These are phyloP conservation scores for Plebejus anna DNA, from an alignment of 2,888 invertebrate genomes.

Conservation along the genomic window DNA sequence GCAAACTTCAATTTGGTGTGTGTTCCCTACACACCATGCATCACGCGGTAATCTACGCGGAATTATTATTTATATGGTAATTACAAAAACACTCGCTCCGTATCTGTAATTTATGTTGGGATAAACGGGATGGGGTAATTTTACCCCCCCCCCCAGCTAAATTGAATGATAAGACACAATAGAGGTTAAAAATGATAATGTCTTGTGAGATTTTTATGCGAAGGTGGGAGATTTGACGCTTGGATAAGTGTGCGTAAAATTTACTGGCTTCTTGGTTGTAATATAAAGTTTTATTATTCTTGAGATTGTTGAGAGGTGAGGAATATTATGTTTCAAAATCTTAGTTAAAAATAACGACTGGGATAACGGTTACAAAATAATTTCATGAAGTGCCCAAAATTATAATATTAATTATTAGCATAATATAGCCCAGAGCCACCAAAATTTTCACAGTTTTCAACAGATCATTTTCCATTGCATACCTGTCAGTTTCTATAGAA, in stretches of 20 bases:
- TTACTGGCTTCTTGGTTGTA: not conserved
- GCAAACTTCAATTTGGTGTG: conserved; percentile 24
- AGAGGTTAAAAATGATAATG: conserved; percentile 40
- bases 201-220: conserved; percentile 33
- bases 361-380: too few species aligned
- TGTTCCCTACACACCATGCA: conserved; percentile 48
- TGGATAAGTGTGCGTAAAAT: not conserved
- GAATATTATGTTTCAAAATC: not conserved
- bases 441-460: too few species aligned
- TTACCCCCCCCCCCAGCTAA: conserved; percentile 53
- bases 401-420: too few species aligned
- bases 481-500: too few species aligned
- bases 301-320: not conserved
- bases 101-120: conserved; percentile 77
- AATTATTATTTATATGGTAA: conserved; percentile 80
- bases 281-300: not conserved
- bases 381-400: too few species aligned
- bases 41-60: conserved; percentile 74
- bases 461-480: too few species aligned
- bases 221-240: not conserved
- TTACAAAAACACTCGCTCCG: conserved; percentile 75
- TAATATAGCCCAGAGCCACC: too few species aligned
- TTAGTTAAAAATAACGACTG: too few species aligned
- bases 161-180: conserved; percentile 66
- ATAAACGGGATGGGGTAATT: conserved; percentile 69